phyloP scores from a whole-genome alignment of 2,888 invertebrate genomes.

The Drosophila neotestacea region DNA sequence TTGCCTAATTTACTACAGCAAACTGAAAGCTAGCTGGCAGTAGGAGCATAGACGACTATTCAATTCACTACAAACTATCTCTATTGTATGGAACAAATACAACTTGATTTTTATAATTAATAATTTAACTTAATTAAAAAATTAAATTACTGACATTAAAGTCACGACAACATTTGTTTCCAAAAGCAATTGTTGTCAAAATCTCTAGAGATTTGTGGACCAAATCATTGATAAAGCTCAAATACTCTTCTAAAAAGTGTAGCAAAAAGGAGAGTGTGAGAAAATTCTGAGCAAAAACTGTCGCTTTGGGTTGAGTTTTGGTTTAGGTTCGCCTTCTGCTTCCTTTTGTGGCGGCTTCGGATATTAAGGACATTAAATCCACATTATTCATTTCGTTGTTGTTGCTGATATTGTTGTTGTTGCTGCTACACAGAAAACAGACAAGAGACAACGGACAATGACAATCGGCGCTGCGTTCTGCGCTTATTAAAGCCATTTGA shows the following conservation, averaged over 20 bases:
- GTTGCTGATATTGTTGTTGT: conserved; percentile 1
- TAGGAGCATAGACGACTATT: background rate
- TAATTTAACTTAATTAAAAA: too few species aligned
- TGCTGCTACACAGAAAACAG: conserved; percentile 18
- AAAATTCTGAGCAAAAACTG: conserved; percentile 50
- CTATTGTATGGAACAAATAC: too few species aligned
- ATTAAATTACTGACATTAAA: too few species aligned
- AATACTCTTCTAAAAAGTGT: conserved; percentile 7
- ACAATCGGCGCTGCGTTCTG: conserved; percentile 51
- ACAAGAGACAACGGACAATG: conserved; percentile 51
- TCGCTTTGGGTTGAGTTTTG: conserved; percentile 29
- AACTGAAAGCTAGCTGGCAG: conserved; percentile 1
- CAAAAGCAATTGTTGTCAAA: too few species aligned
- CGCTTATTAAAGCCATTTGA: conserved; percentile 69
- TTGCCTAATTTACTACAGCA: conserved; percentile 72
- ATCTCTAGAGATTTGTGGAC: too few species aligned
- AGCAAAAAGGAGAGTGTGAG: conserved; percentile 8
- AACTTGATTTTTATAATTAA: too few species aligned
- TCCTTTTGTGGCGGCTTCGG: conserved; percentile 64
- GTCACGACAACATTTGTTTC: too few species aligned
- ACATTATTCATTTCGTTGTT: conserved; percentile 69
- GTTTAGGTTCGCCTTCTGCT: conserved; percentile 47
- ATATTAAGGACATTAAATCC: conserved; percentile 77
- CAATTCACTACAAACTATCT: conserved; percentile 1
- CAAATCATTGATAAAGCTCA: background rate